A percentile compares a stretch with the other conserved stretches of the same genome.
phyloP scores from a whole-genome alignment of 2,113 vertebrate genomes.

The Ardeotis arabs region DNA sequence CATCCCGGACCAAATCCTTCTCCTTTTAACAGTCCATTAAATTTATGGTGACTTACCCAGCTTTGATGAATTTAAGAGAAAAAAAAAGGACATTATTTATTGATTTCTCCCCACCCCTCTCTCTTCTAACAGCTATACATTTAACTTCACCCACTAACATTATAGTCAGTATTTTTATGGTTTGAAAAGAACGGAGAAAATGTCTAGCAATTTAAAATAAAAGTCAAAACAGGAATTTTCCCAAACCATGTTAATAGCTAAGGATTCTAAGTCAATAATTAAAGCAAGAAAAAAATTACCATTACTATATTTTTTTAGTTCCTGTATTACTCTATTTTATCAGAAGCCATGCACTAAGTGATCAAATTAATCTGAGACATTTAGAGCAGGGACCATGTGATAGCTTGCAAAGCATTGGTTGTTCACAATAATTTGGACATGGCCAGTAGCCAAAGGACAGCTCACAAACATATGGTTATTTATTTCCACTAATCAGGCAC shows the following conservation, averaged over 20 bases:
- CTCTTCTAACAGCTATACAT: not conserved
- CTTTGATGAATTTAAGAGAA: not conserved
- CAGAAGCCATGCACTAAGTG: not conserved
- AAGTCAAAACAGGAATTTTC: not conserved
- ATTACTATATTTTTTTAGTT: not conserved
- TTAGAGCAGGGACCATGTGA: conserved; percentile 9
- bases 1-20: not conserved
- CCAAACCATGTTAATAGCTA: not conserved
- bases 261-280: not conserved
- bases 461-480: conserved; percentile 57
- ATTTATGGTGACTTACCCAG: not conserved
- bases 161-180: not conserved
- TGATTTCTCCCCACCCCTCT: not conserved
- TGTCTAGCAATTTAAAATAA: not conserved
- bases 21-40: not conserved
- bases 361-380: not conserved
- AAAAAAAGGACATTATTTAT: not conserved
- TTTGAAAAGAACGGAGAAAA: not conserved
- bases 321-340: not conserved
- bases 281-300: not conserved
- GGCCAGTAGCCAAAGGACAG: conserved; percentile 38
- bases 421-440: conserved; percentile 10
- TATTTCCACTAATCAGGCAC: conserved; percentile 39
- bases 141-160: not conserved
- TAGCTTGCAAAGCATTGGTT: conserved; percentile 17